Base-by-base conservation (phyloP, 2,113 vertebrate genomes). In the Anhinga rufa region DNA sequence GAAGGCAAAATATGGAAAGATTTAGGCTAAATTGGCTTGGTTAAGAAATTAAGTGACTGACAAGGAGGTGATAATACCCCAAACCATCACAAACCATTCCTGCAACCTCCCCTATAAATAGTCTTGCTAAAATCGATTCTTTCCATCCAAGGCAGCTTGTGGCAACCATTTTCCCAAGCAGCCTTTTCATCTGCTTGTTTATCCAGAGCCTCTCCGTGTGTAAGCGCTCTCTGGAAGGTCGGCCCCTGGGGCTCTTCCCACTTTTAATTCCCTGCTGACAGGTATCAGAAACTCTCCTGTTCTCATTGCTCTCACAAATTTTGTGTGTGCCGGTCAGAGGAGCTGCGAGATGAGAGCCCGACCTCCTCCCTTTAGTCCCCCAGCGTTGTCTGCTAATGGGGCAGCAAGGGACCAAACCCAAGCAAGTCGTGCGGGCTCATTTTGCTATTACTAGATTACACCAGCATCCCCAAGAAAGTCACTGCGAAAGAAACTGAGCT, bases 381-480 rank as follows among this genome's bases (percentile, higher is more conserved):
- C 29, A 9, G 21, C 1, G 12, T 14, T 61, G 57, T 9, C 57
- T 70, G 81, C 55, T 92, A 70, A 89, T 2, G 25, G 77, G 58
- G 61, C 65, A 72, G 46, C 77, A 5, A 68, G 76, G 91, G 82
- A 88, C 57, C 52, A 3, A 85, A 13, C 51, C 20, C 71, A 31
- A 0, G 31, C 55, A 3, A 2, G 61, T 3, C 3, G 5, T 9
- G 1, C 2, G 57, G 54, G 36, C 60, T 89, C 25, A 1, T 88
- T 93, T 79, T 48, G 29, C 62, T 61, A 10, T n/a, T 0, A 0
- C 54, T 84, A 18, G 14, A 38, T 58, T 24, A 11, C 44, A 14
- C 20, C 64, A 29, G 61, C 31, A 9, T 66, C 74, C 49, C 65
- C 61, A n/a, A 7, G 36, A 51, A 91, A n/a, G 36, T 7, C 24